phyloP scores from a whole-genome alignment of 2,113 vertebrate genomes.

The Corythornis madagascariensis region DNA sequence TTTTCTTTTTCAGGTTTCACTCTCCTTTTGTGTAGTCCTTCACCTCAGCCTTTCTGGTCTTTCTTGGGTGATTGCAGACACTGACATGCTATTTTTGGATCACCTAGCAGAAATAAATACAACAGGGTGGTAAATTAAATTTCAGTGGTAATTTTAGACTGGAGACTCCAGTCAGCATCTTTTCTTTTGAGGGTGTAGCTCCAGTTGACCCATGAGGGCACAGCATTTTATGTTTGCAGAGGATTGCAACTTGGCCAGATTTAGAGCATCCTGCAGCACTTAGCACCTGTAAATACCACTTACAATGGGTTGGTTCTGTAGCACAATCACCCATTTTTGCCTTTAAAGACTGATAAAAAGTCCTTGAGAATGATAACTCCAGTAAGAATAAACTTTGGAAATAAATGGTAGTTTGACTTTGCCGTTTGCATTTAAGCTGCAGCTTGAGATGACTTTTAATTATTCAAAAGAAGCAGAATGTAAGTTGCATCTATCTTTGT shows the following conservation, averaged over 20 bases:
- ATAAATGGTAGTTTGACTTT: constrained; percentile 39
- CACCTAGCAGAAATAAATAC: not conserved
- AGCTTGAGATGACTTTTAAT: constrained; percentile 49
- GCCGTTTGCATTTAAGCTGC: constrained; percentile 38
- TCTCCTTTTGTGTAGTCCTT: not conserved
- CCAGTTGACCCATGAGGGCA: not conserved
- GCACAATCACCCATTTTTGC: not conserved
- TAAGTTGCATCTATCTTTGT: constrained; percentile 21
- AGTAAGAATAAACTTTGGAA: not conserved
- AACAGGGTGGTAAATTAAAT: constrained; percentile 1
- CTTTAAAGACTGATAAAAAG: not conserved
- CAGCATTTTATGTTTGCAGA: not conserved
- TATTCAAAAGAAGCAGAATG: constrained; percentile 33
- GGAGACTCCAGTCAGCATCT: not conserved
- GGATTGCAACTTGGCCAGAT: not conserved
- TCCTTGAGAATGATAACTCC: not conserved
- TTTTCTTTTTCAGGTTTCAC: not conserved
- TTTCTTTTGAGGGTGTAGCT: not conserved
- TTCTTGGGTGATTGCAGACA: not conserved
- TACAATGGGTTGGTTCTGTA: not conserved
- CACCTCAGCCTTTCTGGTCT: not conserved
- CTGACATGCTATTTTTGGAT: not conserved
- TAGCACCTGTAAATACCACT: not conserved
- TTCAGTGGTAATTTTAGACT: not conserved
- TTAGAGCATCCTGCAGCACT: not conserved